Evolutionary conservation across 2,888 invertebrate genomes (phyloP), one percentile per base, ranked within the genome.

Genomic region (Erebia epiphron): DNA sequence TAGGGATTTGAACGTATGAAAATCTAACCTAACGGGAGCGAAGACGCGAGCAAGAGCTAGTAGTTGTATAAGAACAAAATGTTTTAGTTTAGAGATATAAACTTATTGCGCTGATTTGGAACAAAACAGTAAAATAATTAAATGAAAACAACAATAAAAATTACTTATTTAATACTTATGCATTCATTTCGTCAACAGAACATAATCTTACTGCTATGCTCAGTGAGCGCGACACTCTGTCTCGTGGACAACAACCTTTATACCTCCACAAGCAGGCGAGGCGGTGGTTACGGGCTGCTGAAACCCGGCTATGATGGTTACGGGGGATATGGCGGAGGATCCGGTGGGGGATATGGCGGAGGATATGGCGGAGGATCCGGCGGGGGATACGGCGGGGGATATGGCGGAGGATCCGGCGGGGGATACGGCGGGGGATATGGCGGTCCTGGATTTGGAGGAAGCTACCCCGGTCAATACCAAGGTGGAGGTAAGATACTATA

Each of bases 151-250:
- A 49, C 3, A 14, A 49, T 49, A 5, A 50, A 13, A 1, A 50
- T 50, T n/a, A 50, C n/a, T 50, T n/a, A 50, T 5, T 35, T 35
- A 35, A 35, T 35, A 35, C 35, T 7, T 35, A 26, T 50, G n/a
- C 50, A n/a, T 50, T 63, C 8, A 26, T 61, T 43, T 43, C 41
- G 11, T 61, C 49, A 49, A n/a, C 83, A 91, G 90, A 83, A 82
- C 70, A 79, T 87, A 78, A 78, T 90, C 72, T 76, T 89, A 21
- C 43, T 73, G 73, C 64, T 88, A 73, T 90, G 89, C 78, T 79
- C 83, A 54, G 56, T 89, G 79, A 85, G 86, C 79, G 82, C 86
- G 77, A 80, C 69, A 81, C 79, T 76, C 87, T 86, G 73, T 81
- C 71, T 79, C 77, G 52, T 84, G 81, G 26, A 62, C 7, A 70